Evolutionary conservation across 2,113 vertebrate genomes (phyloP).

Genomic region (Lipophrys pholis): DNA sequence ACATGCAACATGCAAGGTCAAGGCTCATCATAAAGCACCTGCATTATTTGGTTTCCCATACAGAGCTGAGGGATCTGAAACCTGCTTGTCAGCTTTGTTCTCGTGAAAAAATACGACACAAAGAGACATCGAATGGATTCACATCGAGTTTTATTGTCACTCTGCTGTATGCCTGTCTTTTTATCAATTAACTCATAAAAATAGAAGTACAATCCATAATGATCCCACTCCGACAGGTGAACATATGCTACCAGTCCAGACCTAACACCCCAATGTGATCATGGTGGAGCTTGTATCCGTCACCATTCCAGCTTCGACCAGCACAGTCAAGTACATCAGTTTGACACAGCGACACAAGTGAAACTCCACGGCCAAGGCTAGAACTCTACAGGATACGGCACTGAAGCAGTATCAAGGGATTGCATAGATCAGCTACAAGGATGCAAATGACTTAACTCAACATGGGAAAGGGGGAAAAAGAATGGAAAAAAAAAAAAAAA

Average conservation of each 20-base stretch:
- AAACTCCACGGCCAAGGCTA: slow-evolving; percentile 67
- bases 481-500: background rate
- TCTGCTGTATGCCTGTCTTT: slow-evolving; percentile 29
- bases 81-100: background rate
- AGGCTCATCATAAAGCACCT: no score
- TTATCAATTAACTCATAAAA: slow-evolving; percentile 67
- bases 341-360: slow-evolving; percentile 68
- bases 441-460: slow-evolving; percentile 63
- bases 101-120: slow-evolving; percentile 36
- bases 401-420: slow-evolving; percentile 64
- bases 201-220: slow-evolving; percentile 69
- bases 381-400: slow-evolving; percentile 62
- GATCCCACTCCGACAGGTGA: slow-evolving; percentile 43
- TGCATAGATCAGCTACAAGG: slow-evolving; percentile 81
- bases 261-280: slow-evolving; percentile 47
- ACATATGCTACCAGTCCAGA: slow-evolving; percentile 42
- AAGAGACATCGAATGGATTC: slow-evolving; percentile 62
- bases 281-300: slow-evolving; percentile 36
- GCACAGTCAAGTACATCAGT: slow-evolving; percentile 55
- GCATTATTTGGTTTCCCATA: no score
- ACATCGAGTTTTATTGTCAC: slow-evolving; percentile 74
- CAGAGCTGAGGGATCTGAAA: no score
- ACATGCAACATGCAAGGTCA: no score
- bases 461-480: slow-evolving; percentile 7
- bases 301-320: slow-evolving; percentile 33